Base-by-base conservation (phyloP, 2,888 invertebrate species). In the Bhutanitis thaidina region DNA sequence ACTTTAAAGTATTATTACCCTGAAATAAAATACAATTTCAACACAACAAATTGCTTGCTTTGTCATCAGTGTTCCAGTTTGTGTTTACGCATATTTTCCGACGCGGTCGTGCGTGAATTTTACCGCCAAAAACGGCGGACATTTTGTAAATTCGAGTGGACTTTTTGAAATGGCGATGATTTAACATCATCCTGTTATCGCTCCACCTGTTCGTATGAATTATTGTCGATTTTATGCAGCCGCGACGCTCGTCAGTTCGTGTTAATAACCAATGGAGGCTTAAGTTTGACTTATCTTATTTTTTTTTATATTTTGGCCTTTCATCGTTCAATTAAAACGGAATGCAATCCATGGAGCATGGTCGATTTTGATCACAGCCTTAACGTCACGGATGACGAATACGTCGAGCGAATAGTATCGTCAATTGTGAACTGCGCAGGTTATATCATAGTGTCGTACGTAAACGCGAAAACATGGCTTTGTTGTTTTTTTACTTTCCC, bases 111-210 rank as follows among this genome's bases (percentile, higher is more conserved):
- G 41, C 41, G 46, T 46, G 45, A 51, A 51, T 51, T 44, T 41
- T 30, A 34, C 9, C 40, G 40, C 51, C 40, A 41, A 50, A n/a
- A 51, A 41, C 41, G 46, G 45, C 51, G 30, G 51, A 51, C 51
- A 51, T 51, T 50, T 50, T 51, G 40, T 51, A 35, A 51, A 51
- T 35, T 44, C 40, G 45, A 16, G 40, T 45, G 39, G 38, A 43
- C 45, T 45, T 51, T 51, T 45, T 51, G 45, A 45, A 51, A 51
- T 44, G 40, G 51, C 51, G 39, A 40, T 51, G 51, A 51, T 51
- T 45, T 51, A 51, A 40, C 36, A 36, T 20, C 44, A 29, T 41
- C 50, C 40, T 15, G 50, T 35, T 51, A 45, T 45, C 45, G 44
- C 27, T 39, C 20, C 44, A 40, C 40, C 34, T 51, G 51, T 20